Conservation (phyloP, 92 coral and sea anemone species). For the Heliopora coerulea region DNA sequence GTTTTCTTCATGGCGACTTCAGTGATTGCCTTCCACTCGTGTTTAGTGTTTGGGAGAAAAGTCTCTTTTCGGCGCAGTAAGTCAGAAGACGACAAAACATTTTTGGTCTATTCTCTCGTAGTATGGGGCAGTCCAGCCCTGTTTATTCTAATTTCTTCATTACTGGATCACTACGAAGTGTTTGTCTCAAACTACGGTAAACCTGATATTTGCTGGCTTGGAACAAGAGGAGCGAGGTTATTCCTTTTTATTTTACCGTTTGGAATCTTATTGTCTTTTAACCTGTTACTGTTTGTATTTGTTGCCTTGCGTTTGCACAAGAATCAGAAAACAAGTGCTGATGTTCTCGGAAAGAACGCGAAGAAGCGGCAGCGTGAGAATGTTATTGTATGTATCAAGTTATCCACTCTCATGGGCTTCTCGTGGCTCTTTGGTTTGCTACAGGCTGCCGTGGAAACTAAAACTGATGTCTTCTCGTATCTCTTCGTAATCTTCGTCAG, state of each 20-base stretch:
- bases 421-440: conserved; percentile 8
- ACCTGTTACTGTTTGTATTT: background rate
- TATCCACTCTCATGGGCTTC: conserved; percentile 7
- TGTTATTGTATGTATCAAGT: background rate
- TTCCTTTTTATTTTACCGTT: conserved; percentile 6
- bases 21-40: conserved; percentile 31
- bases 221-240: background rate
- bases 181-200: conserved; percentile 19
- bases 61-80: conserved; percentile 12
- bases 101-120: conserved; percentile 2
- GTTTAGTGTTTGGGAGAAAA: conserved; percentile 33
- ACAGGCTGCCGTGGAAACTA: background rate
- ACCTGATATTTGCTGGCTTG: conserved; percentile 29
- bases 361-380: background rate
- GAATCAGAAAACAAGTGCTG: background rate
- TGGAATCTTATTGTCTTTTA: background rate
- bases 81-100: conserved; percentile 20
- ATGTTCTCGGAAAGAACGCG: background rate
- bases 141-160: conserved; percentile 7
- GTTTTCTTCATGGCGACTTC: conserved; percentile 38
- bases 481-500: conserved; percentile 11
- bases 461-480: background rate
- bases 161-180: conserved; percentile 24
- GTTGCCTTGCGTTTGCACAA: background rate
- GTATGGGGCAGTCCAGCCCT: conserved; percentile 24